Evolutionary conservation across 1,140 invertebrate species (phyloP).

Genomic region (Trinorchestia longiramus): DNA sequence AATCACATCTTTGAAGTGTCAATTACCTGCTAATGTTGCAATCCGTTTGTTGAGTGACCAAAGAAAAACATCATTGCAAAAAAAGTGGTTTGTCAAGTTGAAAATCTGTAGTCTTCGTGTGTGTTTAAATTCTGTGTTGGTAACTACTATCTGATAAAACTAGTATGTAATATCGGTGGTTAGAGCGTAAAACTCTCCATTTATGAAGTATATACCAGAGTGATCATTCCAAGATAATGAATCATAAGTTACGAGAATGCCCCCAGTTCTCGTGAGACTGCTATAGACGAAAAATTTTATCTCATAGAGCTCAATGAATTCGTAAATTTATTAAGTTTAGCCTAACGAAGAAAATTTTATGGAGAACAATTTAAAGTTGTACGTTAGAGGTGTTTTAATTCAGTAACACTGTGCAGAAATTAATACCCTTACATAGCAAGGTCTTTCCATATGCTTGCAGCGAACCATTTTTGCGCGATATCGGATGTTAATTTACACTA

Average conservation of each 20-base stretch:
- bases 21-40: background rate
- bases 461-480: background rate
- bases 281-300: background rate
- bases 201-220: background rate
- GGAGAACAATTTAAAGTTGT: background rate
- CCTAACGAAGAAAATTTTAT: too few species aligned
- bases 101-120: background rate
- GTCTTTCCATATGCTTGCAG: background rate
- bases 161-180: background rate
- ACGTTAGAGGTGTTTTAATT: background rate
- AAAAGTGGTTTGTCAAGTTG: background rate
- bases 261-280: background rate
- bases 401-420: background rate
- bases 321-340: too few species aligned
- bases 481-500: background rate
- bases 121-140: background rate
- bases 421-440: background rate
- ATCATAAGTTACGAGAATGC: background rate
- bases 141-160: background rate
- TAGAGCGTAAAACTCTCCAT: background rate
- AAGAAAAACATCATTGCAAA: background rate
- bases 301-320: too few species aligned
- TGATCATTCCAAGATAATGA: background rate
- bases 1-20: background rate
- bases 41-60: background rate